Evolutionary conservation across 2,888 invertebrate species (phyloP).

Genomic region (Ornithoptera priamus): DNA sequence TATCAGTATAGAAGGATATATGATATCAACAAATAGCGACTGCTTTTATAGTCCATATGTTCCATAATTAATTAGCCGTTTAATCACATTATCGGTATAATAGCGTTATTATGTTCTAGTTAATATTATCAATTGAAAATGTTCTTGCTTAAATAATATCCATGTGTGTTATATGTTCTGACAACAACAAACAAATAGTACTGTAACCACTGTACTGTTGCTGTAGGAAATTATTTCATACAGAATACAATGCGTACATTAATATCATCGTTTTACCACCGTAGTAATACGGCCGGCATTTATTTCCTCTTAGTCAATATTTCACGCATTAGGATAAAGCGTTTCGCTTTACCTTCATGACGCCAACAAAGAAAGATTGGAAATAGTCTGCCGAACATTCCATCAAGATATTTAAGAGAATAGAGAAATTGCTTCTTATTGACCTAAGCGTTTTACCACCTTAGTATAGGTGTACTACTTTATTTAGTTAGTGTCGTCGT

Average conservation of each 20-base stretch:
- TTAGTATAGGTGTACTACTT: too few relatives aligned
- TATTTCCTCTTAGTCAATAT: too few relatives aligned
- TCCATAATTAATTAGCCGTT: slow-evolving; percentile 20
- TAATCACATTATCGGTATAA: slow-evolving; percentile 19
- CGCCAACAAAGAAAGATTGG: too few relatives aligned
- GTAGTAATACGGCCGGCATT: too few relatives aligned
- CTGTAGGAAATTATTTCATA: not conserved
- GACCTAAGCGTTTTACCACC: too few relatives aligned
- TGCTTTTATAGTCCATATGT: slow-evolving; percentile 10
- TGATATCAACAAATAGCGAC: slow-evolving; percentile 3
- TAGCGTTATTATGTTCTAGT: slow-evolving; percentile 9
- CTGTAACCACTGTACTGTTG: not conserved
- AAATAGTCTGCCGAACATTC: too few relatives aligned
- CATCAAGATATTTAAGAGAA: too few relatives aligned
- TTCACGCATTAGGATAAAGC: too few relatives aligned
- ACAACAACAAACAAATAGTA: not conserved
- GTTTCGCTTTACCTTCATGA: too few relatives aligned
- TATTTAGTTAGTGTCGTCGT: too few relatives aligned
- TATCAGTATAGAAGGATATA: not conserved
- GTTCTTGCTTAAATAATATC: not conserved
- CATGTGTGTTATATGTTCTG: not conserved
- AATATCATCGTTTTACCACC: not conserved
- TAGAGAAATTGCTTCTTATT: too few relatives aligned
- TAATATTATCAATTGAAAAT: slow-evolving; percentile 6
- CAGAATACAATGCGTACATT: not conserved